Percentiles rank a stretch among this genome's conserved stretches.
phyloP scores from a whole-genome alignment of 2,888 invertebrate genomes.

The Brachyptera putata region DNA sequence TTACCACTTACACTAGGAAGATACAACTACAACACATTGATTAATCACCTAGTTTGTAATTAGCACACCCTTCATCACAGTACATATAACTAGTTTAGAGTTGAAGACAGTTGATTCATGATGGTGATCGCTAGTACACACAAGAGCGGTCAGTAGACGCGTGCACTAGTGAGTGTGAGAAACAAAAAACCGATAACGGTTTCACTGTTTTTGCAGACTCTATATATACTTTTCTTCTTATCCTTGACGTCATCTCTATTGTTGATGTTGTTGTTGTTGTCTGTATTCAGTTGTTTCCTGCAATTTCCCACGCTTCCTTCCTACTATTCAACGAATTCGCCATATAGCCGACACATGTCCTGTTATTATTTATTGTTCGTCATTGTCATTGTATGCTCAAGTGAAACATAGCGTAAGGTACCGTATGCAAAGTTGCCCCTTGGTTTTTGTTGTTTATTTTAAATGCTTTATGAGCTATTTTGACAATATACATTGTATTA shows the following conservation, averaged over 20 bases:
- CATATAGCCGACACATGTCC: not conserved
- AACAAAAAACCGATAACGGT: not conserved
- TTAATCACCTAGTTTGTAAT: not conserved
- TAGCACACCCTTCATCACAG: not conserved
- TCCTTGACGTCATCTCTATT: not conserved
- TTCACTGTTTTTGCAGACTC: not conserved
- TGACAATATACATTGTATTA: not conserved
- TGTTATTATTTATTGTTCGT: not conserved
- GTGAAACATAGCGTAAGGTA: no score
- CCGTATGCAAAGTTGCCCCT: not conserved
- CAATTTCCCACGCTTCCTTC: not conserved
- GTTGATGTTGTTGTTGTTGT: not conserved
- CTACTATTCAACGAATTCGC: not conserved
- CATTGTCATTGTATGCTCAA: not conserved
- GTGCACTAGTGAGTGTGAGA: no score
- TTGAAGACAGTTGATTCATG: not conserved
- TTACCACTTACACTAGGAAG: not conserved
- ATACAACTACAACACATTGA: not conserved
- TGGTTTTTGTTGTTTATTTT: not conserved
- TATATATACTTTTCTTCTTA: not conserved
- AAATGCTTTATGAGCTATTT: not conserved
- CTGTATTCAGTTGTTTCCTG: not conserved
- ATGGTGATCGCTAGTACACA: not conserved
- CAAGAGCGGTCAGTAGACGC: no score
- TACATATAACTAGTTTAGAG: not conserved